These are phyloP conservation scores for Drosophila paracracens DNA, from an alignment of 2,888 invertebrate species.

Conservation along the genomic window DNA sequence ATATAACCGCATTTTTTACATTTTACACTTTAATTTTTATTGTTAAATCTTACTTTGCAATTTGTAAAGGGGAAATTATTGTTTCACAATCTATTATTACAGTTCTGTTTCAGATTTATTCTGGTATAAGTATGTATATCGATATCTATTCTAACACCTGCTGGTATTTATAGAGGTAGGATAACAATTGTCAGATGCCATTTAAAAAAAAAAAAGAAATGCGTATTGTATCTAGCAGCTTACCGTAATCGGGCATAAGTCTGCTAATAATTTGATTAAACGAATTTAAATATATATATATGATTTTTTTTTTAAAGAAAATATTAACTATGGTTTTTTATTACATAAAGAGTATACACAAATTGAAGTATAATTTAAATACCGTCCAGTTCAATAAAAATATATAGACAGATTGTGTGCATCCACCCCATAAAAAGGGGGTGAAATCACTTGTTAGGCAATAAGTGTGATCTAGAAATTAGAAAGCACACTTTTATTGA, in stretches of 20 bases:
- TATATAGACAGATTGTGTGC: conserved; percentile 24
- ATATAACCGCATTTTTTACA: conserved; percentile 54
- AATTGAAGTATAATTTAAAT: conserved; percentile 20
- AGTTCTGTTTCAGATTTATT: conserved; percentile 63
- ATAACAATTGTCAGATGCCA: conserved; percentile 76
- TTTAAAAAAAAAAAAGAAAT: conserved; percentile 42
- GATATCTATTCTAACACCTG: conserved; percentile 66
- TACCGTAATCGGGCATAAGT: conserved; percentile 25
- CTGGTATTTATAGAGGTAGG: conserved; percentile 73
- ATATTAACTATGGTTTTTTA: conserved; percentile 19
- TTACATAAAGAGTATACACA: conserved; percentile 28
- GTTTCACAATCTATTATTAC: conserved; percentile 66
- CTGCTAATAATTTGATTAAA: conserved; percentile 22
- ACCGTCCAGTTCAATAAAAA: conserved; percentile 18
- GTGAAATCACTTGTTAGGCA: conserved; percentile 16
- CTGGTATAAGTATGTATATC: conserved; percentile 61
- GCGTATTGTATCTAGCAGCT: conserved; percentile 17
- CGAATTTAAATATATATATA: conserved; percentile 16
- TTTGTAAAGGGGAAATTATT: conserved; percentile 76
- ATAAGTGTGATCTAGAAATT: conserved; percentile 16
- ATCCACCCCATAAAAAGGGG: conserved; percentile 7
- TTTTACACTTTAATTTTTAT: conserved; percentile 47
- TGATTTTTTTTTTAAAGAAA: conserved; percentile 4
- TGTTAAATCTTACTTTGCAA: conserved; percentile 66
- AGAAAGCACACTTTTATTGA: conserved; percentile 6